Evolutionary conservation across 2,113 vertebrate genomes (phyloP), one percentile per base, ranked within the genome.

Genomic region (Delphinapterus leucas): DNA sequence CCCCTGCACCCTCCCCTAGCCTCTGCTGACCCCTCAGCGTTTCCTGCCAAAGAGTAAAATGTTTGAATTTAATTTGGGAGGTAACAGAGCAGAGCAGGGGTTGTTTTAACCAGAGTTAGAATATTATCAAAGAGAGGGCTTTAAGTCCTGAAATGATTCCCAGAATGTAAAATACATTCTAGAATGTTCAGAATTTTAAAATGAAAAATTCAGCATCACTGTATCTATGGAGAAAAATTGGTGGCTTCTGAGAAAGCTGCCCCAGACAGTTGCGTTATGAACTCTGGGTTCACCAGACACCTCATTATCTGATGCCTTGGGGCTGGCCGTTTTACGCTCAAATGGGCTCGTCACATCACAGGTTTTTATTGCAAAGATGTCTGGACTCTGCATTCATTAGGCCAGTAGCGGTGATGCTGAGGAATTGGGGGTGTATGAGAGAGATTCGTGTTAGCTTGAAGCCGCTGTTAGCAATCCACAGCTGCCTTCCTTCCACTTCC

Each of bases 211-310:
- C 58, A 55, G 33, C 63, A 20, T 84, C 38, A 3, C 60, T 85
- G 9, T 14, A 90, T 7, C 21, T 58, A 31, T 41, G 47, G 53
- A 89, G 36, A 93, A 85, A 92, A 85, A 82, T 6, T 36, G 49
- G 58, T 65, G 14, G 68, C 73, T 97, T 95, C 95, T 83, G 26
- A 85, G 89, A 97, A 95, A 38, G 20, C 36, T 74, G 36, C 10
- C 85, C 47, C 8, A 47, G 89, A 92, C 55, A 26, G 91, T 17
- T 93, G 28, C 83, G 68, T 89, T 77, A 80, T 3, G 28, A 68
- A 61, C 67, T 83, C 77, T 77, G 25, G 26, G 65, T 65, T 87
- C 87, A 58, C 28, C 95, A 92, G 87, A 83, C 6, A 14, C 41
- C 41, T 86, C 86, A 67, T 89, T 93, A 83, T 15, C 80, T 80